Base-by-base conservation (phyloP, 1,140 invertebrate species). In the Trachymyrmex septentrionalis region DNA sequence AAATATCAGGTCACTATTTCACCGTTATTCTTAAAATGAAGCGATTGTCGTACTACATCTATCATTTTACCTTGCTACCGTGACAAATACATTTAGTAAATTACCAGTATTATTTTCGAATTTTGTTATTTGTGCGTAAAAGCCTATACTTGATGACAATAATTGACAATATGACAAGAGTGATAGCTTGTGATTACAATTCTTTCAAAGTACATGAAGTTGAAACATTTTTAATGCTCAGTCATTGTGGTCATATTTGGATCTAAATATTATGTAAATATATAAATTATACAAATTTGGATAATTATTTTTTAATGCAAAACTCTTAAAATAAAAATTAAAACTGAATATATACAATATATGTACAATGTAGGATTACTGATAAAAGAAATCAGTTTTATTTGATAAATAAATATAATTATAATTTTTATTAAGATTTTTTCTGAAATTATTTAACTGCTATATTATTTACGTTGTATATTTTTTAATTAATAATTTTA, bases 1-100 rank as follows among this genome's bases (percentile, higher is more conserved):
- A 86, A 86, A 90, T 91, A 91, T 91, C 82, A 91, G 88, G 82
- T 88, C 88, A 88, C 84, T 88, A 81, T 71, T 84, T 69, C 77
- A 87, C 88, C 86, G 90, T 91, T 92, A 92, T 61, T 57, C 72
- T 66, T 90, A 69, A 64, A 84, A 84, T 19, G 44, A 57, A 78
- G 59, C 24, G 81, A 87, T 88, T 86, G 86, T 78, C 75, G 34
- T 86, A 89, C 63, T 16, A 48, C 10, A 14, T 87, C 72, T 59
- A 84, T 61, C 50, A 88, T 66, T 44, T 16, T 38, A 19, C 2
- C 24, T 71, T 1, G 19, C 30, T 21, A 87, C 80, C 66, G 30
- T 44, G 38, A 48, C 85, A 88, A 86, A 48, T 53, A 50, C 19
- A 71, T 76, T 75, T 67, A 66, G 6, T 19, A 44, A 14, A 84